Evolutionary conservation across 2,113 vertebrate species (phyloP), one percentile per base, ranked within the genome.

Genomic region (Serilophus lunatus): DNA sequence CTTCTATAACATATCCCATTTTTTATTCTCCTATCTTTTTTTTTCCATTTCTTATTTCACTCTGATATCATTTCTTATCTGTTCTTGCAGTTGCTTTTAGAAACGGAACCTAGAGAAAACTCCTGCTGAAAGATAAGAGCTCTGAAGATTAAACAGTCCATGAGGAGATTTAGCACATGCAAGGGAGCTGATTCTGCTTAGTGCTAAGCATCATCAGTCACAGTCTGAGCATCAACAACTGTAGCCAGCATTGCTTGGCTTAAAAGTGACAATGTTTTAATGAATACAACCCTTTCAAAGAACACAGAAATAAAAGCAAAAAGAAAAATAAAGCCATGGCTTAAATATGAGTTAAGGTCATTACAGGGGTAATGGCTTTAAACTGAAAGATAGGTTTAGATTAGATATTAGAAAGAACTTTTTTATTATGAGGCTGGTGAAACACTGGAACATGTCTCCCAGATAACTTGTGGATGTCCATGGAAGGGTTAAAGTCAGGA

Each of bases 41-140:
- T 92, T 76, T 83, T 82, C 63, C 47, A 54, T 92, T 90, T 85
- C 79, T 96, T 77, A 93, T 92, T 96, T 93, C 63, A 88, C 53
- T 85, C 50, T 86, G 64, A 31, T 80, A 77, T 92, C 0, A 66
- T 81, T 93, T 47, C 88, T 95, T 95, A 95, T 95, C 92, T 92
- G 59, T 81, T 94, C 59, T 80, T 13, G 3, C 90, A 95, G 90
- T 87, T 93, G 65, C 76, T 93, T 82, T 94, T 70, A 86, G 76
- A 94, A 96, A 91, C 23, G 35, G 36, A 82, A 90, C 56, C 38
- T 83, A 86, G 57, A 51, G 74, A 87, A 96, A 94, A 63, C 36
- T 88, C 79, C 35, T 18, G 28, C 63, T 81, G 68, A 78, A 95
- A 94, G 86, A 95, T 94, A 95, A 92, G 70, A 74, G 60, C 71